Base-by-base conservation (phyloP, 2,888 invertebrate species). In the Melinaea menophilus region DNA sequence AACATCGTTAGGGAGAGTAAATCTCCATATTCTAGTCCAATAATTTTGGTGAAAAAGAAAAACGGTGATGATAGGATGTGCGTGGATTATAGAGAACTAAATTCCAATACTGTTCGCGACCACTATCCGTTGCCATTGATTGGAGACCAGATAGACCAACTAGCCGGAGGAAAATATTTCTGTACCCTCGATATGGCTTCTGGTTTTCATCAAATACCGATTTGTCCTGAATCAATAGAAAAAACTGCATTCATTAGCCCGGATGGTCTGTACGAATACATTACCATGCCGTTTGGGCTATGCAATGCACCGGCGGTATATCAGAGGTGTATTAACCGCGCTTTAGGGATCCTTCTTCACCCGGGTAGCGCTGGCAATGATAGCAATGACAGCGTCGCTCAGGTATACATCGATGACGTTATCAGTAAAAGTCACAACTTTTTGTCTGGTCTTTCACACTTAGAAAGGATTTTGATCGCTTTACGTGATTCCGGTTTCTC, bases 401-500 rank as follows among this genome's bases (percentile, higher is more conserved):
- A 72, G 7, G 75, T 76, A 0, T 78, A 78, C 37, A 61, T 77
- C 0, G 77, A 78, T 68, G 78, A 78, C 37, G 76, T 78, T 0
- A 11, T 77, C 0, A 61, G 55, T 4, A 75, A 74, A 61, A 69
- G 71, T 46, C 5, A n/a, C 0, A 54, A 70, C 34, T 69, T 74
- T 22, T 0, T 54, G 0, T 57, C 64, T 4, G 75, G 75, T 0
- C 12, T 78, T 0, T 34, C 54, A 2, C 1, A 63, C 11, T 3
- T 78, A 0, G 73, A 76, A 31, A 4, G 55, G 5, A 64, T 76
- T 0, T 59, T 79, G 0, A 61, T 68, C 1, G 71, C 74, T 0
- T 48, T 79, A 7, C 58, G 45, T 4, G 51, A 72, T 0, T 48
- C 75, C 0, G 78, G 76, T 0, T 78, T 78, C 55, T 77, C 75